Conservation (phyloP, 2,888 invertebrate genomes). For the Quadroppia sp. region DNA sequence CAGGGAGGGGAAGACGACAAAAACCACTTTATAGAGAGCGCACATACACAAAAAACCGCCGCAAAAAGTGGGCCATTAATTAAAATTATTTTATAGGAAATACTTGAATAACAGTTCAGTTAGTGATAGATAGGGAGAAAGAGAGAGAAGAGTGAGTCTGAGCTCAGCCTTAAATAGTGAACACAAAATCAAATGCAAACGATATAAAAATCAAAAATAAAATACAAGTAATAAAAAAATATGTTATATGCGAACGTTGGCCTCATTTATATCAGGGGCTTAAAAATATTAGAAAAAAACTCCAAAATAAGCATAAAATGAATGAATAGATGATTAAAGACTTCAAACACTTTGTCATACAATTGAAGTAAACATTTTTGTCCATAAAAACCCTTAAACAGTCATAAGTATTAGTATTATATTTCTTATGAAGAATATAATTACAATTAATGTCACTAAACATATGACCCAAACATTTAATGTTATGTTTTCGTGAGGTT, state of each 20-base stretch:
- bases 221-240: neutral
- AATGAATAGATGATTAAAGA: neutral
- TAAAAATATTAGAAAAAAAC: neutral
- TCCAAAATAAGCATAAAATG: neutral
- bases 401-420: too few species aligned
- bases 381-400: too few species aligned
- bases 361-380: too few species aligned
- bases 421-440: too few species aligned
- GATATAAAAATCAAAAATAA: neutral
- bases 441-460: conserved; percentile 7
- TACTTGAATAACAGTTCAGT: neutral
- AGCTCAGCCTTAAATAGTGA: neutral
- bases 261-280: conserved; percentile 9
- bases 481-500: neutral
- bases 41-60: neutral
- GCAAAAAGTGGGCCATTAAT: conserved; percentile 24
- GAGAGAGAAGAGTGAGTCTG: conserved; percentile 2
- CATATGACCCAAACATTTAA: neutral
- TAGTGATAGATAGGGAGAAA: too few species aligned
- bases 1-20: neutral
- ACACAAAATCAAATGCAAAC: neutral
- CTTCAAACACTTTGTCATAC: too few species aligned
- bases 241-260: conserved; percentile 21
- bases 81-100: neutral
- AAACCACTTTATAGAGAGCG: neutral